A percentile compares a stretch with the other conserved stretches of the same genome.
phyloP scores from a whole-genome alignment of 1,140 invertebrate species.

The Telenomus remus region DNA sequence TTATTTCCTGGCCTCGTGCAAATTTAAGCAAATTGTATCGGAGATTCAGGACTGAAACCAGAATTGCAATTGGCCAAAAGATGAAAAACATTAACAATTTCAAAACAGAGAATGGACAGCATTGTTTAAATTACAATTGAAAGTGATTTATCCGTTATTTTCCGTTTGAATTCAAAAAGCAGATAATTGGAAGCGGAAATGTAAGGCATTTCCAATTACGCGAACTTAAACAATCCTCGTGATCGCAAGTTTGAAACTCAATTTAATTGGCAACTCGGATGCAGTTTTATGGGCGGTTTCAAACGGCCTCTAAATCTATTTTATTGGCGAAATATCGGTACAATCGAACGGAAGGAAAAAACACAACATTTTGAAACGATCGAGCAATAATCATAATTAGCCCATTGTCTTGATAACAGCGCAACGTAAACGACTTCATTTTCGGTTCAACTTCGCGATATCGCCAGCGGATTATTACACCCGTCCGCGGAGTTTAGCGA shows the following conservation, averaged over 20 bases:
- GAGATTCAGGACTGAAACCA: too few relatives aligned
- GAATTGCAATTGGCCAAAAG: too few relatives aligned
- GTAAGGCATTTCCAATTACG: conserved; percentile 2
- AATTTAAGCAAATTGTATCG: too few relatives aligned
- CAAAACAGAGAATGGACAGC: too few relatives aligned
- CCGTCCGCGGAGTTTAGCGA: conserved; percentile 15
- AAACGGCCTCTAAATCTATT: conserved; percentile 21
- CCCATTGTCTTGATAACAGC: conserved; percentile 7
- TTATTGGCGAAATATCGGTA: conserved; percentile 17
- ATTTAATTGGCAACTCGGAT: conserved; percentile 26
- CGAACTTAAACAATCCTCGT: conserved; percentile 7
- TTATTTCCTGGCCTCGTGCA: too few relatives aligned
- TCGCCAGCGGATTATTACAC: conserved; percentile 14
- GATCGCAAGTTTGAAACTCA: conserved; percentile 11
- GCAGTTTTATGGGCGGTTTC: conserved; percentile 3
- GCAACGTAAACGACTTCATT: conserved; percentile 27
- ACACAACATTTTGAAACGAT: conserved; percentile 17
- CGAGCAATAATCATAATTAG: conserved; percentile 24
- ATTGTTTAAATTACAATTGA: too few relatives aligned
- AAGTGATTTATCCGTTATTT: too few relatives aligned
- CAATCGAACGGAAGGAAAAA: background rate
- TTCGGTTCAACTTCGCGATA: conserved; percentile 10
- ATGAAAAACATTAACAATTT: too few relatives aligned
- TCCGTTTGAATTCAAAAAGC: too few relatives aligned
- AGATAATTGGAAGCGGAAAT: too few relatives aligned